Evolutionary conservation across 2,113 vertebrate genomes (phyloP), one percentile per base, ranked within the genome.

Genomic region (Pelobates fuscus): DNA sequence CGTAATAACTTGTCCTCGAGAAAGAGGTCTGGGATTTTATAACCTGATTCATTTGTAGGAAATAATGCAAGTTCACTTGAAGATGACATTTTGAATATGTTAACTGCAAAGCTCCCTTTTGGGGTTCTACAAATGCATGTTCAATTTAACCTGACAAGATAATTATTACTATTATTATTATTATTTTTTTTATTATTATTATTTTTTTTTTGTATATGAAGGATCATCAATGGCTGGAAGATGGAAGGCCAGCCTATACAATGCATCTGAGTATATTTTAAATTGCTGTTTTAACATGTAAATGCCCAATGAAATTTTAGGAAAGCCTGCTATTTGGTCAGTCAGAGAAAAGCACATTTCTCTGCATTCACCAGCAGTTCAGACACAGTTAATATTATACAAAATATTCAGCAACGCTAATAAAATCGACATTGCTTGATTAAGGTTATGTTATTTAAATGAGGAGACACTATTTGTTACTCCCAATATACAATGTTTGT

Each of bases 71-170:
- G 71, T 30, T 85, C 83, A 67, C 80, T 54, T 67, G 76, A 78
- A 81, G 76, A 78, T 84, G 80, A 82, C 65, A 75, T 82, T 82
- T 87, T 65, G 79, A 79, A 81, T 83, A 79, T 87, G 80, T 86
- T 81, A 77, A 84, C 86, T 86, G 79, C 58, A 77, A 75, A 80
- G 81, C 80, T 80, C 83, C 82, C 85, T 81, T 81, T 85, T 78
- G 79, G 82, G 86, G 86, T 83, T 83, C 79, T 84, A 87, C 81
- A 86, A 77, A 67, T 87, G 89, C 91, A 91, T 89, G 92, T 89
- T 81, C 81, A 80, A 85, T 80, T 88, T 77, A 83, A 85, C 80
- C 86, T 82, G 81, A 81, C 72, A 82, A 69, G 85, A 69, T 5
- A 20, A 41, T 68, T 61, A 73, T 67, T 81, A 79, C 17, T 49